Conservation (phyloP, 2,797 vertebrate species). For the Martes flavigula region DNA sequence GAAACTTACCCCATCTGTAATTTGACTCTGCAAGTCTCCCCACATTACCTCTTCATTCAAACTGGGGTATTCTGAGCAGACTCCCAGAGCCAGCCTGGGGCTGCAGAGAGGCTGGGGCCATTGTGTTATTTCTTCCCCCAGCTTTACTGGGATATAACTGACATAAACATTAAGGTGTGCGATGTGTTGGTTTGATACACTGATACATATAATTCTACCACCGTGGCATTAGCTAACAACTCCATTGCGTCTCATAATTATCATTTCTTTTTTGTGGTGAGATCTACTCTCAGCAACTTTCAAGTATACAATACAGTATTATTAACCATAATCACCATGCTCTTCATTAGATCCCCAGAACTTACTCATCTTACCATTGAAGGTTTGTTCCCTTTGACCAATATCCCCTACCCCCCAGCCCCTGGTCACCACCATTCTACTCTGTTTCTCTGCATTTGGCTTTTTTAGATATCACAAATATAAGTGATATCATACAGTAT, state of each 20-base stretch:
- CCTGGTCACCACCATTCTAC: neutral
- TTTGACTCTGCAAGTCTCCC: neutral
- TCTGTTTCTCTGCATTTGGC: neutral
- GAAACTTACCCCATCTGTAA: neutral
- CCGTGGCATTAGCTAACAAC: neutral
- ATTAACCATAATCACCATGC: neutral
- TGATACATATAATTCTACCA: neutral
- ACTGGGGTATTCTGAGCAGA: too few species aligned
- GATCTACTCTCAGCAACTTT: constrained; percentile 20
- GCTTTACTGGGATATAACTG: neutral
- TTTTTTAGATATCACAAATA: neutral
- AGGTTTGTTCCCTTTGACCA: neutral
- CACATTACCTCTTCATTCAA: neutral
- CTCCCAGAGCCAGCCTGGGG: neutral
- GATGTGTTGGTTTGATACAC: neutral
- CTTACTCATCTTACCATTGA: neutral
- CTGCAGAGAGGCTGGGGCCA: neutral
- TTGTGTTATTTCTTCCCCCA: too few species aligned
- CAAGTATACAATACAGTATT: neutral
- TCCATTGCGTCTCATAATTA: neutral
- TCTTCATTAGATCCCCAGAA: neutral
- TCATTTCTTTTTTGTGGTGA: neutral
- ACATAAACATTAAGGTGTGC: neutral
- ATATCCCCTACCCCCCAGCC: neutral
- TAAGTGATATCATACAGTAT: neutral